Evolutionary conservation across 1,140 invertebrate genomes (phyloP), one percentile per base, ranked within the genome.

Genomic region (Cardiocondyla obscurior): DNA sequence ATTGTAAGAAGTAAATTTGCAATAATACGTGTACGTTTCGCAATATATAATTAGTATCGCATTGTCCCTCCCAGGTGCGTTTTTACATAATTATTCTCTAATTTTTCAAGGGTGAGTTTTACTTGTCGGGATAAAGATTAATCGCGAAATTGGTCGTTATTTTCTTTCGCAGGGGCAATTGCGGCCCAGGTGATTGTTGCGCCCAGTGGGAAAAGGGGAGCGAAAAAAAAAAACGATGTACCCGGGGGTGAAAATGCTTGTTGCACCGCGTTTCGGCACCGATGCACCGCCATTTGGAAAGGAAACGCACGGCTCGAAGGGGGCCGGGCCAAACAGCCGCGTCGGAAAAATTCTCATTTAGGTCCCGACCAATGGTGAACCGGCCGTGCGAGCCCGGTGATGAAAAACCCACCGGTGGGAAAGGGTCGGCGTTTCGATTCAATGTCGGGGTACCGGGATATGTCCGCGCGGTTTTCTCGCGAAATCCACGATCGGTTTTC

Each of bases 261-360:
- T 49, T 51, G 49, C 73, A 49, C 3, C n/a, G 16, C 30, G 33
- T n/a, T 44, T 39, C n/a, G 33, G 51, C 55, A 83, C 25, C 46
- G 62, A 12, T 53, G 57, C n/a, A n/a, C 74, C 74, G 33, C 74
- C 76, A 81, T 81, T 69, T 36, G 57, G 36, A 42, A 81, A 53
- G 77, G 60, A 85, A 86, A 62, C 55, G 79, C 28, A 44, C 16
- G 36, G 79, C 28, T 44, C 25, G 28, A 39, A 64, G 46, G 84
- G 81, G 85, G 64, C 58, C 67, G 72, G 84, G 49, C 69, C 33
- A 58, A 82, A 64, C 49, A 28, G 53, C 25, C 65, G 28, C 39
- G 57, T 73, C 85, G 81, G 85, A 83, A 87, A 87, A 87, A 83
- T 86, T 86, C 84, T 86, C 65, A 67, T 87, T 87, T 73, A 33